Percentiles rank a stretch among this genome's conserved stretches.
Evolutionary conservation across 2,113 vertebrate species (phyloP).

Genomic region (Polypterus senegalus): DNA sequence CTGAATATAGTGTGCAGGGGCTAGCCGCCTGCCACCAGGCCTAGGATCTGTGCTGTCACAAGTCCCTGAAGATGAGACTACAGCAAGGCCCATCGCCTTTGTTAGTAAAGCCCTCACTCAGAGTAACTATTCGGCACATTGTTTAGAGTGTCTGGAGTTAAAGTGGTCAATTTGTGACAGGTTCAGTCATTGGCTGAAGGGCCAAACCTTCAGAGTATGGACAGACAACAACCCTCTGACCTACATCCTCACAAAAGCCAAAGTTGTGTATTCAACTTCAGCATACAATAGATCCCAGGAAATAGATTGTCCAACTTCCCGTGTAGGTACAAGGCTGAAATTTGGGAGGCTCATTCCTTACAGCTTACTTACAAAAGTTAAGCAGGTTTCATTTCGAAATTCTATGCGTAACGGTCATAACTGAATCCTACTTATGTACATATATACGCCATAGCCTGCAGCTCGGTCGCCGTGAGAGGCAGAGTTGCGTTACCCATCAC

Average conservation of each 20-base stretch:
- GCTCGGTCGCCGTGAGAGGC: no score
- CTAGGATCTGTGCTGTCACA: constrained; percentile 5
- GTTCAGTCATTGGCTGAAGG: neutral
- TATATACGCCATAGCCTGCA: no score
- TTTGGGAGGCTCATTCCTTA: no score
- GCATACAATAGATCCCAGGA: constrained; percentile 1
- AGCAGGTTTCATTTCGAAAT: no score
- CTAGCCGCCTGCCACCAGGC: neutral
- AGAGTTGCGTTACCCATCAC: no score
- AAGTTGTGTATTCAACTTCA: neutral
- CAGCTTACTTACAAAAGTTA: no score
- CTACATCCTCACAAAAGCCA: neutral
- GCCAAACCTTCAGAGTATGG: neutral
- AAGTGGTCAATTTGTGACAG: constrained; percentile 1
- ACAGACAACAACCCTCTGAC: neutral
- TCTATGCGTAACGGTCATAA: no score
- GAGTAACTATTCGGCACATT: neutral
- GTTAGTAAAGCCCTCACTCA: constrained; percentile 1
- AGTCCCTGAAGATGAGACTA: neutral
- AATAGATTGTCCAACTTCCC: no score
- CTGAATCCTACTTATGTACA: no score
- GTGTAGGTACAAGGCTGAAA: no score
- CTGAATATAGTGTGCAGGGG: no score
- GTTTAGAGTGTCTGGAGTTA: neutral
- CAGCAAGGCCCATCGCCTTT: neutral